These are phyloP conservation scores for Erpetoichthys calabaricus DNA, from an alignment of 2,797 vertebrate genomes.

Conservation along the genomic window DNA sequence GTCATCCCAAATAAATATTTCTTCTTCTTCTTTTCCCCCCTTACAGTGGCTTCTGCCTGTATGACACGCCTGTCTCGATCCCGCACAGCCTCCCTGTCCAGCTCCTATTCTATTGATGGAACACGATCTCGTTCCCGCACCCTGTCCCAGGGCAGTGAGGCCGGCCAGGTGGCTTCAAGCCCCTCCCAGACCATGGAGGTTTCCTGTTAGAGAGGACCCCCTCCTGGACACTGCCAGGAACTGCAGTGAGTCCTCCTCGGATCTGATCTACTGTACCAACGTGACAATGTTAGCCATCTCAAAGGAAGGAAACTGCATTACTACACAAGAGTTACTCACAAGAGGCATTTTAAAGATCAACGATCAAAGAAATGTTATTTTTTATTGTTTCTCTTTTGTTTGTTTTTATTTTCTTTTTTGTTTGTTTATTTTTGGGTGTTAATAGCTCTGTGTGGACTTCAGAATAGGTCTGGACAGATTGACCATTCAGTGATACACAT, in stretches of 20 bases:
- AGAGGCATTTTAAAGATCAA: neutral
- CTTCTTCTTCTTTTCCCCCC: slow-evolving; percentile 3
- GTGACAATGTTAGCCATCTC: neutral
- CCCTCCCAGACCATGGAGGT: slow-evolving; percentile 80
- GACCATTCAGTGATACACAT: no score
- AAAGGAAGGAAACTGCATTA: neutral
- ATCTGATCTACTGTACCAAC: slow-evolving; percentile 3
- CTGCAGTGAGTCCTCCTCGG: slow-evolving; percentile 24
- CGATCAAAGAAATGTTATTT: neutral
- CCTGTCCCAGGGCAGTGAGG: slow-evolving; percentile 77
- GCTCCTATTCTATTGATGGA: slow-evolving; percentile 71
- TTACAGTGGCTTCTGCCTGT: slow-evolving; percentile 77
- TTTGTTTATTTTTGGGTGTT: neutral
- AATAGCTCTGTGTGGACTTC: neutral
- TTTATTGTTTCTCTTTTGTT: neutral
- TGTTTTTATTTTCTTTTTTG: neutral
- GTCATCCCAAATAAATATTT: neutral
- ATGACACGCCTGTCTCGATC: slow-evolving; percentile 87
- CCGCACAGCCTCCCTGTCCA: slow-evolving; percentile 79
- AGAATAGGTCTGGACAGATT: no score
- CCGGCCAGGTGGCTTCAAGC: slow-evolving; percentile 58
- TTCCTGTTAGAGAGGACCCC: slow-evolving; percentile 58
- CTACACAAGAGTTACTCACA: neutral
- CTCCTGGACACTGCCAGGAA: slow-evolving; percentile 18
- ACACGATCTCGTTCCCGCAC: slow-evolving; percentile 75